Conservation (phyloP, 2,113 vertebrate species). For the Ictidomys tridecemlineatus region DNA sequence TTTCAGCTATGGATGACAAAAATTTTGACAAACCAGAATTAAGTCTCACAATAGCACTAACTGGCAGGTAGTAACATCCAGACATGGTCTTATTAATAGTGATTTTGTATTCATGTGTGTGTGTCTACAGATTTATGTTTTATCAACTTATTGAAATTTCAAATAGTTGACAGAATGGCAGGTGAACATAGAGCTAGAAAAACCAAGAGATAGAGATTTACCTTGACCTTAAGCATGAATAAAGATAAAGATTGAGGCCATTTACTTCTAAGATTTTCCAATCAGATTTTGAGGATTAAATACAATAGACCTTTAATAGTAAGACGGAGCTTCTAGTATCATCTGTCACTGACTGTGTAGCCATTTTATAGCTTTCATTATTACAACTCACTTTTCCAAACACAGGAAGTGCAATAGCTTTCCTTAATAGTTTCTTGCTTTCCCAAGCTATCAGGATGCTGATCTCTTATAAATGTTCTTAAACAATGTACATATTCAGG, state of each 20-base stretch:
- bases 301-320: neutral
- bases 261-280: neutral
- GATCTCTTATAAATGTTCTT: neutral
- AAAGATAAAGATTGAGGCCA: neutral
- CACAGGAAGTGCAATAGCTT: neutral
- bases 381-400: neutral
- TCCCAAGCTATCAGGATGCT: neutral
- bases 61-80: neutral
- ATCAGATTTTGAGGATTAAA: neutral
- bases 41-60: neutral
- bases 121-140: neutral
- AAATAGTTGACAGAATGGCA: neutral
- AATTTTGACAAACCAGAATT: constrained; percentile 40
- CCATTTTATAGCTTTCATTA: neutral
- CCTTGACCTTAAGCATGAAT: neutral
- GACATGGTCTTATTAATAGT: neutral
- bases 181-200: neutral
- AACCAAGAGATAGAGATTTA: neutral
- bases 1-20: constrained; percentile 63
- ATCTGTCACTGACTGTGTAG: neutral
- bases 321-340: neutral
- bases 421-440: neutral
- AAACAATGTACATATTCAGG: neutral
- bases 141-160: neutral
- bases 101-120: neutral